Conservation (phyloP, 1,140 invertebrate species). For the Nebria ingens region DNA sequence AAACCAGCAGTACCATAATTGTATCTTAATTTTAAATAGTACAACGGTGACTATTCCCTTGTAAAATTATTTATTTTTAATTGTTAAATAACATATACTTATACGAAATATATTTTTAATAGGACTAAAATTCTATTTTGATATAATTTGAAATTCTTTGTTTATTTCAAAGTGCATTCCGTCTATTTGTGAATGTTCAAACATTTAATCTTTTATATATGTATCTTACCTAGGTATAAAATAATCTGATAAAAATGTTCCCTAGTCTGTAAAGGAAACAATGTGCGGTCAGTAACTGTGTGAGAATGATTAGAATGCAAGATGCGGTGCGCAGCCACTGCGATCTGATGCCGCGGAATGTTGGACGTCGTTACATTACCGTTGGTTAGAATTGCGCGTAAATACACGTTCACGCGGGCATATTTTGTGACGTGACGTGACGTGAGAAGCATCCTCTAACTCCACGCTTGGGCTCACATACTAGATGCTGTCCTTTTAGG, state of each 20-base stretch:
- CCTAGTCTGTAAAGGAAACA: neutral
- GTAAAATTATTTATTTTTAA: neutral
- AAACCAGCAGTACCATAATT: neutral
- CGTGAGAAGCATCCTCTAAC: neutral
- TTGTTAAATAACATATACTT: neutral
- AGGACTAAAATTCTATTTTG: neutral
- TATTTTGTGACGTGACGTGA: too few relatives aligned
- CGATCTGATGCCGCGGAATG: neutral
- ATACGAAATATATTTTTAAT: neutral
- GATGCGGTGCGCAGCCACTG: too few relatives aligned
- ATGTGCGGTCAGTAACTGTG: neutral
- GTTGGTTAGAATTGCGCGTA: too few relatives aligned
- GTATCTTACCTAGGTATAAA: neutral
- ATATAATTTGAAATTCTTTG: too few relatives aligned
- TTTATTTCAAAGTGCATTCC: too few relatives aligned
- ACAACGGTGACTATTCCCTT: neutral
- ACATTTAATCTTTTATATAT: neutral
- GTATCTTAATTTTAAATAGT: neutral
- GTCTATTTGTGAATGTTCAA: neutral
- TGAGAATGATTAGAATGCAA: neutral
- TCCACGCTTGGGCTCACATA: too few relatives aligned
- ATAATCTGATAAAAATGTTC: too few relatives aligned
- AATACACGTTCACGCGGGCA: too few relatives aligned
- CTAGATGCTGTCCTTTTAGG: too few relatives aligned
- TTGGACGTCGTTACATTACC: neutral